Evolutionary conservation across 2,888 invertebrate genomes (phyloP).

Genomic region (Anoncus sp.): DNA sequence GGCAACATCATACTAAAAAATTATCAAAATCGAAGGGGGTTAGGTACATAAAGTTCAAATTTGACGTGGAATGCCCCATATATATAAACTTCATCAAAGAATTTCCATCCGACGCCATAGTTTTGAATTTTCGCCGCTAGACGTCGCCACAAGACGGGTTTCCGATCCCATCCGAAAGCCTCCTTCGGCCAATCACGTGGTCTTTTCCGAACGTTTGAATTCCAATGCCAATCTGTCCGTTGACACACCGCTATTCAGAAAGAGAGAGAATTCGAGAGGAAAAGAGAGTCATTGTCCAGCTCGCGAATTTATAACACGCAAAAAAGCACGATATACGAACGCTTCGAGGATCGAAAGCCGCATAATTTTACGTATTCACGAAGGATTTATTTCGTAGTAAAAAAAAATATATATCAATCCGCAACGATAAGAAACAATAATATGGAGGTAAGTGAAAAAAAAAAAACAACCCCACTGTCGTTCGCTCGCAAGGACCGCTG

Average conservation of each 20-base stretch:
- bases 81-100: too few relatives aligned
- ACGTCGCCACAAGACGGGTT: neutral
- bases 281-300: too few relatives aligned
- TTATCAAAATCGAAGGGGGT: too few relatives aligned
- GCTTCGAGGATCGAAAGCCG: neutral
- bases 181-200: slow-evolving; percentile 35
- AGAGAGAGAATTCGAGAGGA: too few relatives aligned
- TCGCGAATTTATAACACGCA: too few relatives aligned
- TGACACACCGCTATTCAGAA: slow-evolving; percentile 21
- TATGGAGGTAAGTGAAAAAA: slow-evolving; percentile 47
- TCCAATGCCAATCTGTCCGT: slow-evolving; percentile 55
- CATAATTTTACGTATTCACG: neutral
- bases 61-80: too few relatives aligned
- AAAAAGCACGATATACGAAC: too few relatives aligned
- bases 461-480: too few relatives aligned
- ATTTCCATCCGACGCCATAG: too few relatives aligned
- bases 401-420: neutral
- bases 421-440: slow-evolving; percentile 12
- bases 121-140: neutral
- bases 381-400: neutral
- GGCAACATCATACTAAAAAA: slow-evolving; percentile 16
- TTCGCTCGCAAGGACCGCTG: too few relatives aligned
- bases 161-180: neutral
- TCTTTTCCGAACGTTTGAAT: slow-evolving; percentile 46
- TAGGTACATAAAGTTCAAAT: too few relatives aligned